Base-by-base conservation (phyloP, 2,797 vertebrate genomes). In the Falco concolor region DNA sequence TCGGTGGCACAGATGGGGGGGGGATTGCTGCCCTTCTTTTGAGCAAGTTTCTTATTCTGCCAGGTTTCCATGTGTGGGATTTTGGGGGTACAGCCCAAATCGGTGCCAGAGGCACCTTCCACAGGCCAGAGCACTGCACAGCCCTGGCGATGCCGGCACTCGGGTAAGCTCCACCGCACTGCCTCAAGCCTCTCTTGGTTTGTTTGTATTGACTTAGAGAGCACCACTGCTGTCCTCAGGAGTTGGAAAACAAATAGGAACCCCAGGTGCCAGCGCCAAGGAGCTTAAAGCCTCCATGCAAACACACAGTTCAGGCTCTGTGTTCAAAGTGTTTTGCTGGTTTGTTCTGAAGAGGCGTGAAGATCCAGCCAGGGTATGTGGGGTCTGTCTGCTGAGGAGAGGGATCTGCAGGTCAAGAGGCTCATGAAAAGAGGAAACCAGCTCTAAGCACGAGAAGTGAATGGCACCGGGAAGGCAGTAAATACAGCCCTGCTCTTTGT, bases 361-460 rank as follows among this genome's bases (percentile, higher is more conserved):
- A 50, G 91, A 92, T 79, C 89, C 87, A 61, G 87, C 77, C 16
- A 0, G 3, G 89, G 72, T 38, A 76, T 88, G 64, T 21, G 42
- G 87, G 82, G 38, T 77, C 78, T 89, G 87, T 9, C 47, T 93
- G 95, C 76, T 0, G 49, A 92, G 44, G 49, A 92, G 85, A 87
- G 79, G 61, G 92, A 94, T 88, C 96, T 63, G 72, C 59, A 9
- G 95, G 95, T 96, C 95, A 97, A 96, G 96, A 96, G 95, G 87
- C 89, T 96, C 61, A 22, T 86, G 95, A 92, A 85, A 91, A 88
- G 87, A 93, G 72, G 84, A 85, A 95, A 60, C 1, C 1, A 1
- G 50, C 76, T 91, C 56, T 34, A 23, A 50, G 79, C 84, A 72
- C 4, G 5, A 91, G 80, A 13, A 60, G 65, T 38, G 84, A 92